Evolutionary conservation across 2,113 vertebrate genomes (phyloP).

Genomic region (Symphodus melops): DNA sequence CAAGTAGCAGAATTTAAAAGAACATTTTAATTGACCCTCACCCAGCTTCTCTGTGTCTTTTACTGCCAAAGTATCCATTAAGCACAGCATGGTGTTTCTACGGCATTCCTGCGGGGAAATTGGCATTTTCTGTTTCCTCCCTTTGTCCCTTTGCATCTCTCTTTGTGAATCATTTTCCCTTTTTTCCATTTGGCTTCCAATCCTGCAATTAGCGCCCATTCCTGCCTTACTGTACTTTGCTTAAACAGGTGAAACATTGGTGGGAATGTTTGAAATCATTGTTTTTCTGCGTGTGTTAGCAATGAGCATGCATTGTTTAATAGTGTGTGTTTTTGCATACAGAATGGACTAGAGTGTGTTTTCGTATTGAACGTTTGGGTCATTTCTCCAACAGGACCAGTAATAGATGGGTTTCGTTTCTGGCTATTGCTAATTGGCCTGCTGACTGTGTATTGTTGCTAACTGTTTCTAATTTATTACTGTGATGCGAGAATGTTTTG

Average conservation of each 20-base stretch:
- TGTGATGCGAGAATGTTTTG: constrained; percentile 45
- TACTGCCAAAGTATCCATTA: constrained; percentile 63
- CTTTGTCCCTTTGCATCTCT: constrained; percentile 14
- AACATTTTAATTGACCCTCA: constrained; percentile 72
- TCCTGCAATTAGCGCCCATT: constrained; percentile 48
- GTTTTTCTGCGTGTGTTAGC: neutral
- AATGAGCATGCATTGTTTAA: neutral
- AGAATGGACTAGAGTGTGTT: neutral
- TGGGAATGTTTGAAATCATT: constrained; percentile 51
- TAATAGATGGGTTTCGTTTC: constrained; percentile 63
- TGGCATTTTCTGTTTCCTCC: constrained; percentile 6
- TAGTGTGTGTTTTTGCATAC: neutral
- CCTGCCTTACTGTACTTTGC: constrained; percentile 52
- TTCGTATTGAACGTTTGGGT: constrained; percentile 38
- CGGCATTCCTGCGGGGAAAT: constrained; percentile 50
- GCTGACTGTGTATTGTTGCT: constrained; percentile 61
- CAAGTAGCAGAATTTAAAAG: constrained; percentile 64
- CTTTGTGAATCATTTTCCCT: constrained; percentile 28
- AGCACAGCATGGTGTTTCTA: constrained; percentile 61
- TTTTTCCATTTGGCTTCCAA: constrained; percentile 31
- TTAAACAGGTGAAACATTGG: constrained; percentile 66
- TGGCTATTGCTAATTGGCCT: constrained; percentile 55
- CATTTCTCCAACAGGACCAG: constrained; percentile 28
- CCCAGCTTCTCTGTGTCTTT: constrained; percentile 53
- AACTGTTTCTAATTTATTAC: constrained; percentile 67